These are phyloP conservation scores for Brachyhypopomus gauderio DNA, from an alignment of 2,113 vertebrate species.

Conservation along the genomic window DNA sequence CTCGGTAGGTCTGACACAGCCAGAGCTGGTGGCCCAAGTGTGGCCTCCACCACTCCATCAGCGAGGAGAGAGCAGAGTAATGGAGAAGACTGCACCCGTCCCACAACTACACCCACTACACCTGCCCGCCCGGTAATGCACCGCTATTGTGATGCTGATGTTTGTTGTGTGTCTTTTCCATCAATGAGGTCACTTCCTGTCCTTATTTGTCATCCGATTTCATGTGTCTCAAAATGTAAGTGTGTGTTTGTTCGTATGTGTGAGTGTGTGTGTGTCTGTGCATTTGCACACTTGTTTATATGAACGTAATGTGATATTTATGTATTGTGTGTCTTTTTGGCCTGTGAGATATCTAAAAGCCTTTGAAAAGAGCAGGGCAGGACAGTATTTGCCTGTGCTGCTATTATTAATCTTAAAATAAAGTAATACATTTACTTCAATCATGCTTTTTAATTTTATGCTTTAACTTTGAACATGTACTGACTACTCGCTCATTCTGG, in stretches of 20 bases:
- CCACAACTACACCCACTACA: background rate
- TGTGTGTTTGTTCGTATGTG: background rate
- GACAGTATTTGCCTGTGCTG: no score
- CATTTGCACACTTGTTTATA: background rate
- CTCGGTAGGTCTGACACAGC: constrained; percentile 20
- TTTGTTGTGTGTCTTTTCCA: constrained; percentile 1
- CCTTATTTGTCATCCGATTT: background rate
- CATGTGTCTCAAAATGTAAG: background rate
- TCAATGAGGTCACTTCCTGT: constrained; percentile 35
- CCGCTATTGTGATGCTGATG: constrained; percentile 6
- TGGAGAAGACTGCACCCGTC: constrained; percentile 5
- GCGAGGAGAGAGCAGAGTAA: background rate
- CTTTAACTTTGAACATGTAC: no score
- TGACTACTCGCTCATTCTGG: no score
- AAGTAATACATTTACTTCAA: no score
- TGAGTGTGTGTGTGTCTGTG: background rate
- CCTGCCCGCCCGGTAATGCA: background rate
- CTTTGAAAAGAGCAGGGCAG: no score
- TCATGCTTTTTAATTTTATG: no score
- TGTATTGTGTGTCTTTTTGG: no score
- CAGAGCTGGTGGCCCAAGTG: background rate
- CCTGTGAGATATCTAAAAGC: no score
- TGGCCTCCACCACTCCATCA: background rate
- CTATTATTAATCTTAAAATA: no score
- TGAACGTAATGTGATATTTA: no score